A percentile compares a stretch with the other conserved stretches of the same genome.
phyloP scores from a whole-genome alignment of 2,113 vertebrate genomes.

The Bombycilla garrulus region DNA sequence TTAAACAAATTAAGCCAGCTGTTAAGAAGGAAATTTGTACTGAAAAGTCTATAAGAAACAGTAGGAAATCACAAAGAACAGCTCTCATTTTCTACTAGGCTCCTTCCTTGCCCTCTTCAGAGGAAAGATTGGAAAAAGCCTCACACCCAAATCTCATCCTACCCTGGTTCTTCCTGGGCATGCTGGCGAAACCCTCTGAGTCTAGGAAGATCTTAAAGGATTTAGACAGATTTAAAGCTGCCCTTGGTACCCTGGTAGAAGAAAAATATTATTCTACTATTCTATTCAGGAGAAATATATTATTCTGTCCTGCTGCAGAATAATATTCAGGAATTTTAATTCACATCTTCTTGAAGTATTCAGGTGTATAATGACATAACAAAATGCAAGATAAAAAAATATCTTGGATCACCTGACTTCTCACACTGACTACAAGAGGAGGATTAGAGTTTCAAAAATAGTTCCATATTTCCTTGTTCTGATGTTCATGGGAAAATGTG shows the following conservation, averaged over 20 bases:
- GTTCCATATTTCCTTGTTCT: not conserved
- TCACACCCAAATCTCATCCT: not conserved
- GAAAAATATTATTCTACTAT: too few species aligned
- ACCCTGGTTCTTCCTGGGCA: not conserved
- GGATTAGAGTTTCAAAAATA: not conserved
- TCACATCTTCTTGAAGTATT: not conserved
- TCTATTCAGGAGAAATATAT: too few species aligned
- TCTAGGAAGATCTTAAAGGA: not conserved
- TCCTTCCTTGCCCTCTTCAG: not conserved
- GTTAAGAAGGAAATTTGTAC: not conserved
- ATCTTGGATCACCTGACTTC: not conserved
- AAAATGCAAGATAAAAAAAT: not conserved
- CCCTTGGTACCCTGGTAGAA: not conserved
- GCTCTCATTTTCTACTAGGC: not conserved
- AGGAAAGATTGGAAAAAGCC: not conserved
- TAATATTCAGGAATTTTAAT: not conserved
- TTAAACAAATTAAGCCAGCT: not conserved
- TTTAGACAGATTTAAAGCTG: not conserved
- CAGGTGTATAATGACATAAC: not conserved
- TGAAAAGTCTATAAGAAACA: not conserved
- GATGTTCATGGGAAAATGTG: not conserved
- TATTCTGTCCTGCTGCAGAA: not conserved
- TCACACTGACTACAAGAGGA: not conserved
- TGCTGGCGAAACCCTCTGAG: not conserved
- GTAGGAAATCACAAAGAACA: not conserved